Evolutionary conservation across 2,888 invertebrate species (phyloP), one percentile per base, ranked within the genome.

Genomic region (Ormia ochracea): DNA sequence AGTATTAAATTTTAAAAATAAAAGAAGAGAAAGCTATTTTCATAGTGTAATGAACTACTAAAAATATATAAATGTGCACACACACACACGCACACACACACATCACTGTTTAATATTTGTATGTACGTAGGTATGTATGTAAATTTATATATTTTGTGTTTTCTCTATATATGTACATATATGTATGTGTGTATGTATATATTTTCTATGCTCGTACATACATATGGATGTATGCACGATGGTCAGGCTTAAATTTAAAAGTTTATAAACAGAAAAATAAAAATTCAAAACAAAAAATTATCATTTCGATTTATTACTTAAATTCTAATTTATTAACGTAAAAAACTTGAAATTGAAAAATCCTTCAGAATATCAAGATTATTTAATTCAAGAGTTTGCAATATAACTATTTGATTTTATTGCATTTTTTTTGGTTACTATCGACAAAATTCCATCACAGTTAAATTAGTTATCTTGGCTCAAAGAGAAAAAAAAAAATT

Each of bases 371-470:
- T 38, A 17, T 72, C 12, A 10, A 41, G 14, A 38, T 43, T 26
- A 41, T 41, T 10, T 26, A 26, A 26, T 68, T 43, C 54, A 28
- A 28, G 17, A 59, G 59, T 59, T 59, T 50, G 41, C 28, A 70
- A 41, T 41, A 61, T 31, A n/a, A 45, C 6, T 31, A 5, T 5
- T 19, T 31, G 10, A 14, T 9, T 17, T 17, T 28, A 4, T 28
- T 31, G 28, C 14, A 6, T 33, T 23, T n/a, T 19, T 28, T 48
- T 36, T 36, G 28, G 9, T 69, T 61, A 14, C 45, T 66, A 50
- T 17, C 21, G 33, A 69, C 59, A 63, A 73, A 73, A 43, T 54
- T 54, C 38, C 61, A 74, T 74, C 74, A 74, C 74, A 74, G 74
- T 74, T 74, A 7, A 65, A 66, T 66, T 74, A 31, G 66, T 23